These are phyloP conservation scores for Epinephelus coioides DNA, from an alignment of 2,797 vertebrate species.

Conservation along the genomic window DNA sequence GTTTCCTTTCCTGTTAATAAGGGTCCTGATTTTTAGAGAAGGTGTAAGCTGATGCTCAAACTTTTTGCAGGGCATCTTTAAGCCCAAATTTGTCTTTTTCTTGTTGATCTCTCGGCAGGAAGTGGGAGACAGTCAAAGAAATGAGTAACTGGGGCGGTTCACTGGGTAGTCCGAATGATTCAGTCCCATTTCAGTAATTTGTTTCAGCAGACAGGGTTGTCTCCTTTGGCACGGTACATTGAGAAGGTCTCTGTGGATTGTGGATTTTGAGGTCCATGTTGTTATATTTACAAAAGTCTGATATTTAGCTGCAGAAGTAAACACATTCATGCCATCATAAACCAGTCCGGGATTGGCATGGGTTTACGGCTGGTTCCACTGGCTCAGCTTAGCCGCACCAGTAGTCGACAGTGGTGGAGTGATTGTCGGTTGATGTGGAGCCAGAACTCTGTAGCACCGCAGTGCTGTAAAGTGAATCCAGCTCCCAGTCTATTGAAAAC, in stretches of 20 bases:
- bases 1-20: conserved; percentile 57
- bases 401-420: conserved; percentile 58
- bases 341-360: conserved; percentile 56
- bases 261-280: conserved; percentile 78
- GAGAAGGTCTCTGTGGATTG: conserved; percentile 76
- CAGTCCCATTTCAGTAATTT: conserved; percentile 48
- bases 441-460: conserved; percentile 73
- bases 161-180: conserved; percentile 43
- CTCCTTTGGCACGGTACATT: conserved; percentile 82
- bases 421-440: conserved; percentile 70
- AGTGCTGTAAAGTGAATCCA: conserved; percentile 68
- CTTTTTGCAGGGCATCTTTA: conserved; percentile 37
- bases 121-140: conserved; percentile 44
- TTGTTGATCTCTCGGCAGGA: conserved; percentile 39
- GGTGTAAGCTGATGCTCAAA: conserved; percentile 60
- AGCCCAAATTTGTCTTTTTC: conserved; percentile 34
- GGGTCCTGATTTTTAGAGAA: conserved; percentile 49
- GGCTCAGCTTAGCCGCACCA: conserved; percentile 62
- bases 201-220: conserved; percentile 58
- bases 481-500: conserved; percentile 71
- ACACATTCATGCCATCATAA: conserved; percentile 67
- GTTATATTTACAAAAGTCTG: conserved; percentile 72
- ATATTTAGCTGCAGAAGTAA: conserved; percentile 74
- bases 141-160: conserved; percentile 36
- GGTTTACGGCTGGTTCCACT: conserved; percentile 58